phyloP scores from a whole-genome alignment of 2,797 vertebrate species.

The Enoplosus armatus region DNA sequence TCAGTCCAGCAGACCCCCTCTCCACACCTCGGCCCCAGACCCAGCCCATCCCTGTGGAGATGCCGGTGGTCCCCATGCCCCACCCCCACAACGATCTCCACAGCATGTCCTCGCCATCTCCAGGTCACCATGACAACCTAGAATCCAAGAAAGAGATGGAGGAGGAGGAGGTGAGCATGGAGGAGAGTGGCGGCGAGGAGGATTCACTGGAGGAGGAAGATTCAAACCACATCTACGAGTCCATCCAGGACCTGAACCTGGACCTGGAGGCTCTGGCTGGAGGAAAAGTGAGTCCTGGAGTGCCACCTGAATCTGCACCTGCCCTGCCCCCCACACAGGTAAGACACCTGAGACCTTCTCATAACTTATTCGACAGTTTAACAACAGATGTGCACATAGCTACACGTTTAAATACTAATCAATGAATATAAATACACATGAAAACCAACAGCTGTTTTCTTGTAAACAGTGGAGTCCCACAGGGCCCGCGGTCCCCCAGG shows the following conservation, averaged over 20 bases:
- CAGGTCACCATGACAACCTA: slow-evolving; percentile 1
- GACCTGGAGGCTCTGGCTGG: slow-evolving; percentile 67
- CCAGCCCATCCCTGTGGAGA: slow-evolving; percentile 76
- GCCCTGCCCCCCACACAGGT: slow-evolving; percentile 46
- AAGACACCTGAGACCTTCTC: not conserved
- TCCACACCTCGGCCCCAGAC: slow-evolving; percentile 15
- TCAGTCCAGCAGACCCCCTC: slow-evolving; percentile 78
- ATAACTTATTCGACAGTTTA: too few relatives aligned
- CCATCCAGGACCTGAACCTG: slow-evolving; percentile 84
- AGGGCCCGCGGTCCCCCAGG: too few relatives aligned
- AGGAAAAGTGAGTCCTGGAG: slow-evolving; percentile 27
- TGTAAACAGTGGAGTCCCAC: too few relatives aligned
- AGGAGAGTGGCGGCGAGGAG: slow-evolving; percentile 15
- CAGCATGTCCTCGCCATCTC: not conserved
- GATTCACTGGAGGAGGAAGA: slow-evolving; percentile 57
- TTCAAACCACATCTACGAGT: slow-evolving; percentile 86
- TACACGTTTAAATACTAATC: too few relatives aligned
- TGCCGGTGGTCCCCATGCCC: slow-evolving; percentile 38
- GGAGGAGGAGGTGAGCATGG: slow-evolving; percentile 46
- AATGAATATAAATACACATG: too few relatives aligned
- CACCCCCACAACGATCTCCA: not conserved
- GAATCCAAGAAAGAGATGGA: slow-evolving; percentile 20
- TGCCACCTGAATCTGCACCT: not conserved
- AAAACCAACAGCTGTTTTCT: too few relatives aligned
- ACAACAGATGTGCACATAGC: too few relatives aligned